Percentiles rank a stretch among this genome's conserved stretches.
These are phyloP conservation scores for Anguilla megastoma DNA, from an alignment of 2,797 vertebrate species.

Conservation along the genomic window DNA sequence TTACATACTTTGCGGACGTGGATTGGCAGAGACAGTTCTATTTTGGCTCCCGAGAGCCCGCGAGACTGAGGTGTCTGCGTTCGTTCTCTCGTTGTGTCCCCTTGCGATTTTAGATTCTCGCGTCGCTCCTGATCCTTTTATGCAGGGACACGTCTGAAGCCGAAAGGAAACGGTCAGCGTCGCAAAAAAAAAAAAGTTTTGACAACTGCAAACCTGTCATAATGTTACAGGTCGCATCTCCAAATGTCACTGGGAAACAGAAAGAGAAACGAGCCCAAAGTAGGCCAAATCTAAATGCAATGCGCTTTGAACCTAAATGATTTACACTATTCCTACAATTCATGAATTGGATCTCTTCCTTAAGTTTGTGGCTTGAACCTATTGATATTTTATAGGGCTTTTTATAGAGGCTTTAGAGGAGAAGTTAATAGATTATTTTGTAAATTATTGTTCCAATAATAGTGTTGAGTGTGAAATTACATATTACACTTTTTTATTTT, in stretches of 20 bases:
- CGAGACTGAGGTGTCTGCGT: constrained; percentile 29
- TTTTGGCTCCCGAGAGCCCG: constrained; percentile 20
- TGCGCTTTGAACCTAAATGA: background rate
- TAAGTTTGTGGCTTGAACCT: background rate
- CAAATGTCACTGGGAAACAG: background rate
- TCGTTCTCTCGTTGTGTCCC: constrained; percentile 12
- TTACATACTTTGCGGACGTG: constrained; percentile 34
- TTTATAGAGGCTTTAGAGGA: too few relatives aligned
- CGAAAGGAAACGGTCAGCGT: background rate
- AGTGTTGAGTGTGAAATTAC: background rate
- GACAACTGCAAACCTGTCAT: background rate
- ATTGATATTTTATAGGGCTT: too few relatives aligned
- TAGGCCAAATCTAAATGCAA: background rate
- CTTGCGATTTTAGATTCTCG: background rate
- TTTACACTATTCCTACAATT: background rate
- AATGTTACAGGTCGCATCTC: background rate
- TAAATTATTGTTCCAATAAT: background rate
- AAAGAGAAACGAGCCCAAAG: background rate
- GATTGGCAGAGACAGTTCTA: constrained; percentile 38
- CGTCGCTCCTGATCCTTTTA: background rate
- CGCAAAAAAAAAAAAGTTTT: background rate
- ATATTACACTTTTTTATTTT: background rate
- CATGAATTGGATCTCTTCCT: background rate
- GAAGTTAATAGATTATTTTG: background rate
- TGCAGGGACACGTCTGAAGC: background rate